A percentile compares a stretch with the other conserved stretches of the same genome.
phyloP scores from a whole-genome alignment of 2,113 vertebrate genomes.

The human region DNA sequence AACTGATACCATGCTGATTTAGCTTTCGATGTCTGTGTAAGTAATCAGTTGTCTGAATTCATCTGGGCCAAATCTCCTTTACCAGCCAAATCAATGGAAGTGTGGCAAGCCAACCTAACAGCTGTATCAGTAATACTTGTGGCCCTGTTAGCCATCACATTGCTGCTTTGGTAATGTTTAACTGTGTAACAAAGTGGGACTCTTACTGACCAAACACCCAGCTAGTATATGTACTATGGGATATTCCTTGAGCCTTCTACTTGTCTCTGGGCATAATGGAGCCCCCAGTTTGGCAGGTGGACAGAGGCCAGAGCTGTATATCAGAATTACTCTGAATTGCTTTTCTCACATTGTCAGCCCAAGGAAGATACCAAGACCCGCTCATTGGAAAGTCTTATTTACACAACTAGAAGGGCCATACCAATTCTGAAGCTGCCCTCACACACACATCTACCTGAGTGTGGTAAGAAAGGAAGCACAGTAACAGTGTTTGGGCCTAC shows the following conservation, averaged over 20 bases:
- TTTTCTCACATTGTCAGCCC: background rate
- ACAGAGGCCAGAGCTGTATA: background rate
- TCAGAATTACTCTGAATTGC: background rate
- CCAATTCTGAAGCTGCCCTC: background rate
- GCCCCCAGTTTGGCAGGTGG: background rate
- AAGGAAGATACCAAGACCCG: background rate
- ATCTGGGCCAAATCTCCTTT: background rate
- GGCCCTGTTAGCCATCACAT: background rate
- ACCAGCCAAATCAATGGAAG: background rate
- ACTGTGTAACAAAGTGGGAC: background rate
- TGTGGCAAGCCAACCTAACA: background rate
- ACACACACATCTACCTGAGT: background rate
- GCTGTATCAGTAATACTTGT: background rate
- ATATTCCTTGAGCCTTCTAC: background rate
- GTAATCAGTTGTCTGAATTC: constrained; percentile 15
- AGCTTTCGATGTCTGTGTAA: constrained; percentile 20
- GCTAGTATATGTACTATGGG: background rate
- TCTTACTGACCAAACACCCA: background rate
- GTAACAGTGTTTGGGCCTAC: background rate
- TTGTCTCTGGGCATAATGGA: background rate
- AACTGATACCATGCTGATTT: background rate
- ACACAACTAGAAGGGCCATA: background rate
- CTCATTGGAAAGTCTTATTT: constrained; percentile 14
- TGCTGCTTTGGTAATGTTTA: background rate
- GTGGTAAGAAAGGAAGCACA: background rate